Conservation (phyloP, 2,888 invertebrate genomes). For the Tipula unca region DNA sequence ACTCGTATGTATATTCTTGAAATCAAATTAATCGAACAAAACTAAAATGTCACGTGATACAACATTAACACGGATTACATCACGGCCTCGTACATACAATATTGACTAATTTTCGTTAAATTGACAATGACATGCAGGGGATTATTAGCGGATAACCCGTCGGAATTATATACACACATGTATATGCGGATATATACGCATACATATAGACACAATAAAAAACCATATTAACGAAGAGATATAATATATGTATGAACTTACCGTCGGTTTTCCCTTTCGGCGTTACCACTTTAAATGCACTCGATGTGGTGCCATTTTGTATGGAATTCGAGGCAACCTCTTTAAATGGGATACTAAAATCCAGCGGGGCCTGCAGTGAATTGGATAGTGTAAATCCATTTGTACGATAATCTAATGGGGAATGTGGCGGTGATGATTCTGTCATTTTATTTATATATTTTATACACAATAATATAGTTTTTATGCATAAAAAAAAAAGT, state of each 20-base stretch:
- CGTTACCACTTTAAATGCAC: constrained; percentile 41
- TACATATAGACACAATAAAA: neutral
- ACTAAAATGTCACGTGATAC: neutral
- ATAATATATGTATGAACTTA: no score
- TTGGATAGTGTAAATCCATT: neutral
- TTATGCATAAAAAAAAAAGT: neutral
- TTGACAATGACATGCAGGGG: neutral
- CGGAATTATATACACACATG: neutral
- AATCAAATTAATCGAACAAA: neutral
- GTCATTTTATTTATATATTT: neutral
- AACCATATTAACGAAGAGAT: neutral
- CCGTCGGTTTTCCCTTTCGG: constrained; percentile 42
- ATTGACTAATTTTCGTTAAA: neutral
- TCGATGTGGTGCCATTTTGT: constrained; percentile 29
- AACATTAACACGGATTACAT: neutral
- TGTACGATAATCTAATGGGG: constrained; percentile 1
- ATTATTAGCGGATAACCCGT: neutral
- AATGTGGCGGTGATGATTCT: neutral
- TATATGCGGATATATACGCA: neutral
- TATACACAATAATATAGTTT: neutral
- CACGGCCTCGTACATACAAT: neutral
- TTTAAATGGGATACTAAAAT: constrained; percentile 19
- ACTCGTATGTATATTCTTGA: neutral
- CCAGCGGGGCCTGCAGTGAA: constrained; percentile 16
- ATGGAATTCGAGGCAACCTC: neutral